Conservation (phyloP, 2,113 vertebrate species). For the Amia ocellicauda region DNA sequence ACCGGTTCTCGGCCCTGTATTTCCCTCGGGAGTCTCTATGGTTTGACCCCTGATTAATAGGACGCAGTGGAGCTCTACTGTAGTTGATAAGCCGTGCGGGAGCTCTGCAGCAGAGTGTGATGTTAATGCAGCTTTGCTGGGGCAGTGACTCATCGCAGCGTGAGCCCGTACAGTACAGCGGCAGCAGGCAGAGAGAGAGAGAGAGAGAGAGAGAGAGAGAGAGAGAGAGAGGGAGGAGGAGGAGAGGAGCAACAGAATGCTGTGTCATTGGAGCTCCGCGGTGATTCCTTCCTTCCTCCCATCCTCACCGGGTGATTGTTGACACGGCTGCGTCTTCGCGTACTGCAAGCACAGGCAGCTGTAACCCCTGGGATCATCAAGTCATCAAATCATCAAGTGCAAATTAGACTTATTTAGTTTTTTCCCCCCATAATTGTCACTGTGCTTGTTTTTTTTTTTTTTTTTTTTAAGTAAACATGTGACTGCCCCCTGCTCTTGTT, state of each 20-base stretch:
- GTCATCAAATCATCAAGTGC: too few relatives aligned
- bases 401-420: too few relatives aligned
- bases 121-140: slow-evolving; percentile 6
- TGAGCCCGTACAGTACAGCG: not conserved
- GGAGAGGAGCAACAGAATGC: slow-evolving; percentile 49
- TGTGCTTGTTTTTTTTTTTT: too few relatives aligned
- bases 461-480: too few relatives aligned
- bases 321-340: not conserved
- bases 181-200: not conserved
- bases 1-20: too few relatives aligned
- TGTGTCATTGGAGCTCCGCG: slow-evolving; percentile 63
- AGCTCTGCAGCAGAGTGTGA: slow-evolving; percentile 12
- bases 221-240: slow-evolving; percentile 4
- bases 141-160: slow-evolving; percentile 13
- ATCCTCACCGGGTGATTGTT: slow-evolving; percentile 7
- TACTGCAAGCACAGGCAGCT: not conserved
- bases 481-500: too few relatives aligned
- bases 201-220: not conserved
- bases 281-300: slow-evolving; percentile 22
- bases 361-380: too few relatives aligned
- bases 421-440: too few relatives aligned
- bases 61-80: not conserved
- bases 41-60: not conserved
- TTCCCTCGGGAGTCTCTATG: not conserved
- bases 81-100: not conserved